phyloP scores from a whole-genome alignment of 1,140 invertebrate genomes.

The Gryon sp. region DNA sequence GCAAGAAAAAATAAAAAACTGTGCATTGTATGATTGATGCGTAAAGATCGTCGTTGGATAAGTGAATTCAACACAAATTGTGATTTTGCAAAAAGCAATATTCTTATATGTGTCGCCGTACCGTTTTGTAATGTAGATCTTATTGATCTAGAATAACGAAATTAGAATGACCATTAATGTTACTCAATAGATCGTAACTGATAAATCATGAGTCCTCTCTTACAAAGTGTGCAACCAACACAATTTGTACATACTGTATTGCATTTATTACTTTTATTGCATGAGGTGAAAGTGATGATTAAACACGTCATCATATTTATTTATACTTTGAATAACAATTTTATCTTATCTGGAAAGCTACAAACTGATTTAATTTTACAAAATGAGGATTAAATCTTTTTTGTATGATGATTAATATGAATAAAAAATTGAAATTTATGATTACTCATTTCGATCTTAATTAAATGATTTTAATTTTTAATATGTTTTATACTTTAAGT shows the following conservation, averaged over 20 bases:
- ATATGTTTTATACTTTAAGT: too few species aligned
- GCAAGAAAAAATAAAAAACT: constrained; percentile 2
- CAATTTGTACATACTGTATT: constrained; percentile 29
- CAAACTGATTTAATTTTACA: too few species aligned
- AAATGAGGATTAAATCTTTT: too few species aligned
- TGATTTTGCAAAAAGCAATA: constrained; percentile 36
- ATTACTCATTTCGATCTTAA: too few species aligned
- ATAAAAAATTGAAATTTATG: too few species aligned
- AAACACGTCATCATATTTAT: too few species aligned
- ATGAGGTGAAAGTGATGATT: constrained; percentile 38
- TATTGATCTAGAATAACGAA: constrained; percentile 24
- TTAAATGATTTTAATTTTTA: too few species aligned
- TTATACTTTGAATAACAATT: too few species aligned
- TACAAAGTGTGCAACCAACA: constrained; percentile 17
- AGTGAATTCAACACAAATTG: constrained; percentile 13
- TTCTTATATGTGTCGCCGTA: not conserved
- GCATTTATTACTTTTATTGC: constrained; percentile 26
- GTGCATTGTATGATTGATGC: constrained; percentile 34
- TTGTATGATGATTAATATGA: too few species aligned
- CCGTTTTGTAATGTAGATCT: constrained; percentile 36
- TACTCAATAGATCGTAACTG: constrained; percentile 32
- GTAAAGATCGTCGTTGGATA: constrained; percentile 5
- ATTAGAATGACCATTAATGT: constrained; percentile 26
- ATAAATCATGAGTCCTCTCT: constrained; percentile 35
- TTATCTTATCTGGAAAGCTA: too few species aligned